Evolutionary conservation across 2,888 invertebrate species (phyloP).

Genomic region (Galerucella calmariensis): DNA sequence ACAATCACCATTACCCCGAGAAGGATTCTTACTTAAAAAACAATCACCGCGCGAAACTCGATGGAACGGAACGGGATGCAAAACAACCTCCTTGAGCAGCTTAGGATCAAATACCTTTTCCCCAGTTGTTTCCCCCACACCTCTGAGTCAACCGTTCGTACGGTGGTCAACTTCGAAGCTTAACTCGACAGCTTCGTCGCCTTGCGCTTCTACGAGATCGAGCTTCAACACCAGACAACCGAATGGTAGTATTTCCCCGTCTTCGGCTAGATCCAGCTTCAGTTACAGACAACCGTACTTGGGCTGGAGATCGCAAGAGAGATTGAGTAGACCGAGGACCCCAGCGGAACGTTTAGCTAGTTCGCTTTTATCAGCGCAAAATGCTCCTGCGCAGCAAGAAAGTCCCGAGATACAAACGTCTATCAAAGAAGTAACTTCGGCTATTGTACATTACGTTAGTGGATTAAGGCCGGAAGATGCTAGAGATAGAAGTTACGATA

Average conservation of each 20-base stretch:
- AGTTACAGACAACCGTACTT: slow-evolving; percentile 89
- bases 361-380: slow-evolving; percentile 70
- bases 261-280: slow-evolving; percentile 79
- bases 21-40: slow-evolving; percentile 85
- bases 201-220: slow-evolving; percentile 78
- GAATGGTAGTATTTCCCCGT: slow-evolving; percentile 72
- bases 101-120: slow-evolving; percentile 68
- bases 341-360: slow-evolving; percentile 85
- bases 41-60: slow-evolving; percentile 61
- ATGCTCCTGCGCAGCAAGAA: slow-evolving; percentile 52
- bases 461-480: slow-evolving; percentile 71
- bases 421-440: slow-evolving; percentile 92
- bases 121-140: slow-evolving; percentile 62
- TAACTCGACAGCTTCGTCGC: slow-evolving; percentile 79
- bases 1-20: slow-evolving; percentile 75
- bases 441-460: slow-evolving; percentile 91
- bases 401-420: slow-evolving; percentile 82
- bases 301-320: slow-evolving; percentile 89
- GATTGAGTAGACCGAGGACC: slow-evolving; percentile 81
- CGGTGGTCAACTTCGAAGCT: slow-evolving; percentile 81
- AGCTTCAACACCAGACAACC: slow-evolving; percentile 74
- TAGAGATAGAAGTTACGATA: slow-evolving; percentile 51
- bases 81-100: slow-evolving; percentile 87
- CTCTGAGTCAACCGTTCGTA: slow-evolving; percentile 67
- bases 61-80: slow-evolving; percentile 72